These are phyloP conservation scores for Aleiodes sp. DNA, from an alignment of 1,140 invertebrate species.

Conservation along the genomic window DNA sequence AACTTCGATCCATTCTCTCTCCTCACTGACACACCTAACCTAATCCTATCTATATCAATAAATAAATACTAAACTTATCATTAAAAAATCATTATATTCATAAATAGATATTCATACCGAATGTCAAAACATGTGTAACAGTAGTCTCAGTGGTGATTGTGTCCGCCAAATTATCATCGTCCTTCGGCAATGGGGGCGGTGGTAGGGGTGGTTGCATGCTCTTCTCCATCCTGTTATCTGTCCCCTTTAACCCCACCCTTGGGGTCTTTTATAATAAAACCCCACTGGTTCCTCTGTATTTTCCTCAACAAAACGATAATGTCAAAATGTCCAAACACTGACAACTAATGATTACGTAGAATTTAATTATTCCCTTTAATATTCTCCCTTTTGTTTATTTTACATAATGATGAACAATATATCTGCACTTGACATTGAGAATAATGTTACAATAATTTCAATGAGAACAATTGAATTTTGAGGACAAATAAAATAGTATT, in stretches of 20 bases:
- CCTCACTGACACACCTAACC: neutral
- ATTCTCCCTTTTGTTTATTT: neutral
- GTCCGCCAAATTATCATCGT: constrained; percentile 30
- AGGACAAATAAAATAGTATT: too few species aligned
- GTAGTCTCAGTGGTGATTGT: constrained; percentile 63
- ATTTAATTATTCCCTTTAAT: neutral
- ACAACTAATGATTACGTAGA: neutral
- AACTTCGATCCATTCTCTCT: constrained; percentile 8
- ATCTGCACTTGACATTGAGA: too few species aligned
- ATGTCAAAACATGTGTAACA: constrained; percentile 70
- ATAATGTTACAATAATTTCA: too few species aligned
- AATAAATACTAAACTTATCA: neutral
- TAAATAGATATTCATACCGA: constrained; percentile 61
- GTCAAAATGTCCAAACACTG: neutral
- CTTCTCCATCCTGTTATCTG: constrained; percentile 44
- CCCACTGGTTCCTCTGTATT: too few species aligned
- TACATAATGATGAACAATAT: neutral
- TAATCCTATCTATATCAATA: neutral
- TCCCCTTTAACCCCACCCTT: neutral
- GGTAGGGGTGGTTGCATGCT: constrained; percentile 48
- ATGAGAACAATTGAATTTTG: too few species aligned
- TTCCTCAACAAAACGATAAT: too few species aligned
- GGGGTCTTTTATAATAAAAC: neutral
- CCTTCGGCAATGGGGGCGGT: constrained; percentile 41
- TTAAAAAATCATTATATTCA: neutral